phyloP scores from a whole-genome alignment of 2,797 vertebrate species.

The Gallinago nigripennis region DNA sequence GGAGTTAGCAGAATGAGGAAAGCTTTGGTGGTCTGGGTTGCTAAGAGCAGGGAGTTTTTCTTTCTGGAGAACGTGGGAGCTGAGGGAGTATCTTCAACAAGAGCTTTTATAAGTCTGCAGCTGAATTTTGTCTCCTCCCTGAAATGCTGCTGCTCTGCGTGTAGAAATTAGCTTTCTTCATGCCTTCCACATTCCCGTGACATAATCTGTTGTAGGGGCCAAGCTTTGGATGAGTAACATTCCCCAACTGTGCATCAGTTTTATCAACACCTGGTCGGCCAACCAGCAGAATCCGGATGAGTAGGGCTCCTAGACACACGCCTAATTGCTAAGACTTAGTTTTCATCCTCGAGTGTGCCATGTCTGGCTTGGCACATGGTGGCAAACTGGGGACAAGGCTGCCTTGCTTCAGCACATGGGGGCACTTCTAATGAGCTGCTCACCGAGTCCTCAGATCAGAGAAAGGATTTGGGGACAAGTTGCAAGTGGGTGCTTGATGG shows the following conservation, averaged over 20 bases:
- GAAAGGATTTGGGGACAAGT: background rate
- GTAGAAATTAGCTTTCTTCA: background rate
- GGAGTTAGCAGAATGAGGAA: background rate
- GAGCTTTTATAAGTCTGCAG: background rate
- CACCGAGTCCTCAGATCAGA: background rate
- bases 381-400: background rate
- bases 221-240: background rate
- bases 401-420: background rate
- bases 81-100: background rate
- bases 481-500: background rate
- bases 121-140: background rate
- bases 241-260: background rate
- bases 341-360: background rate
- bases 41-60: background rate
- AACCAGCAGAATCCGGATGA: background rate
- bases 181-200: background rate
- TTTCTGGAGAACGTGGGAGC: background rate
- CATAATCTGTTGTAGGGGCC: background rate
- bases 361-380: fast-evolving
- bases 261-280: background rate
- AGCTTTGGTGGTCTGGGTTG: background rate
- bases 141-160: background rate
- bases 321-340: background rate
- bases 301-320: background rate
- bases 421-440: background rate